phyloP scores from a whole-genome alignment of 2,888 invertebrate genomes.

The Crocallis elinguaria region DNA sequence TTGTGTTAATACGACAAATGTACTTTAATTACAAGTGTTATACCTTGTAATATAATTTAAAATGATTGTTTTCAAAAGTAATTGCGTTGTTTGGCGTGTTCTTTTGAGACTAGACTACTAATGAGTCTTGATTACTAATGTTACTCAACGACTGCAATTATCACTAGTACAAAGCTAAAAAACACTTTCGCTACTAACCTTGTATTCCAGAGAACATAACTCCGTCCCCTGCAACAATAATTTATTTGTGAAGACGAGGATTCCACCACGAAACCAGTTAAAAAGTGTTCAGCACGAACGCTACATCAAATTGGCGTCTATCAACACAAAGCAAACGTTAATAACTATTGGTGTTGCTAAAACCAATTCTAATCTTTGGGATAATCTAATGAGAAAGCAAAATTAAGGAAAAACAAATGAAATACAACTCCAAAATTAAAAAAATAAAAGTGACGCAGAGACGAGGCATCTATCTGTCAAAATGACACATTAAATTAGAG shows the following conservation, averaged over 20 bases:
- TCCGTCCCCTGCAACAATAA: constrained; percentile 85
- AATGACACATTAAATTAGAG: constrained; percentile 3
- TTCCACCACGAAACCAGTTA: constrained; percentile 9
- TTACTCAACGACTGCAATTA: too few species aligned
- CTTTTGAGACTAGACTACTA: too few species aligned
- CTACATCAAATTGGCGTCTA: not conserved
- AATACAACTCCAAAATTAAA: not conserved
- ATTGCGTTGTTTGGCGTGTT: too few species aligned
- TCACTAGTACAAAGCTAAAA: not conserved
- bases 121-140: too few species aligned
- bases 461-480: not conserved
- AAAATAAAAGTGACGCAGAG: not conserved
- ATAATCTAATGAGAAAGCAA: not conserved
- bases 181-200: constrained; percentile 68
- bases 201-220: constrained; percentile 86
- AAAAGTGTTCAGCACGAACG: not conserved
- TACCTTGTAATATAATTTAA: too few species aligned
- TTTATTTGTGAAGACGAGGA: constrained; percentile 28
- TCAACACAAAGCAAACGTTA: not conserved
- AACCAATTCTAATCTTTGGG: not conserved
- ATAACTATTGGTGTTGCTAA: not conserved
- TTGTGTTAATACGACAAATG: too few species aligned
- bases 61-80: too few species aligned
- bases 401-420: not conserved
- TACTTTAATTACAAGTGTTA: too few species aligned